Base-by-base conservation (phyloP, 2,888 invertebrate genomes). In the Athalia cordata region DNA sequence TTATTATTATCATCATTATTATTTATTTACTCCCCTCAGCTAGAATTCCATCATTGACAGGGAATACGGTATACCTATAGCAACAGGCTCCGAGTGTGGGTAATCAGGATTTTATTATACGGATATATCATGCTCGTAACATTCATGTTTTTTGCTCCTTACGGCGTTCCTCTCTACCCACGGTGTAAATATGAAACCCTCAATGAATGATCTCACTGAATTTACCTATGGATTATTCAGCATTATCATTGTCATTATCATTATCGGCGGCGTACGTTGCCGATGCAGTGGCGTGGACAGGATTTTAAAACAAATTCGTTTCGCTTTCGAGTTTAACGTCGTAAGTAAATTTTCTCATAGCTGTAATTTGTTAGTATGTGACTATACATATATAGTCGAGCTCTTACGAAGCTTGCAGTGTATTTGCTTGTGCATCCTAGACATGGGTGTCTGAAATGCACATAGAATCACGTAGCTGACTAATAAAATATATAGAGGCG, bases 401-500 rank as follows among this genome's bases (percentile, higher is more conserved):
- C 29, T 29, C 29, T 29, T 29, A 29, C 2, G 29, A 29, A 1
- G 29, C 29, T 29, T 29, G 29, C n/a, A n/a, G n/a, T 29, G 29
- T 2, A 29, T 29, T 29, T 29, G 29, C 4, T 55, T 4, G 55
- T n/a, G n/a, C 55, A 55, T 55, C 8, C 55, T n/a, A 11, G n/a
- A n/a, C 8, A 55, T 29, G 4, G 5, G 47, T 7, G 47, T 72
- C 59, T 72, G 57, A 47, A 72, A 72, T 72, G 9, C 45, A 13
- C 72, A 72, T 72, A 72, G 72, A 72, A 47, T 72, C 72, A 72
- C 72, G 72, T 72, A 72, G 72, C 72, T 72, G 57, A 72, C 59
- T 29, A 29, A 29, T 29, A 29, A 29, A 29, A 29, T 29, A 29
- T 29, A 29, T 29, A 29, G 29, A 29, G 29, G 29, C 29, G 29